Base-by-base conservation (phyloP, 92 coral and sea anemone species). In the Bergia puertoricense region DNA sequence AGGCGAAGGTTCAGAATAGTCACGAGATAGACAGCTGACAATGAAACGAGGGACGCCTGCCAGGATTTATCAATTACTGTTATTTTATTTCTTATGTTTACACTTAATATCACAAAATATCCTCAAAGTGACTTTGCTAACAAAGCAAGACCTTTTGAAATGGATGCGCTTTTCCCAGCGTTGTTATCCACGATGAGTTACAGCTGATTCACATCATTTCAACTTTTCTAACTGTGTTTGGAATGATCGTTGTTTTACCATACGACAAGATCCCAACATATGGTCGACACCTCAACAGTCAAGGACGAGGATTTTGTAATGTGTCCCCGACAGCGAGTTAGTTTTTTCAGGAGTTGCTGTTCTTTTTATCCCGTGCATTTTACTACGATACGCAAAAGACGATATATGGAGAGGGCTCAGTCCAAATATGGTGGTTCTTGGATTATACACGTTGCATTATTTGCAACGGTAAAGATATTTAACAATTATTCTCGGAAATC, bases 321-420 rank as follows among this genome's bases (percentile, higher is more conserved):
- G 90, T 95, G 30, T 66, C 88, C 30, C 86, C 93, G 18, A 90
- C 86, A 44, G 43, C 94, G 22, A 96, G 96, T n/a, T 97, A 98
- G 99, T 81, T 95, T 79, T 81, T 91, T 9, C 98, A 97, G 54
- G 98, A 95, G 57, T 51, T 91, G 6, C 99, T 98, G 0, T 86
- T 95, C 48, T 94, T 82, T 80, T 92, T 15, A 45, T 95, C 2
- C 99, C 99, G 6, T 93, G 93, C 86, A 74, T 89, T 14, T 68
- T 89, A 85, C 78, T 95, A 6, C 72, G 84, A 66, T 75, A 80
- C 81, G 89, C 94, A 23, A 87, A 77, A 56, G 79, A 85, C 43
- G 92, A 91, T n/a, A 20, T 86, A 65, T 41, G 89, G 42, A 66
- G 44, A n/a, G 93, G 88, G 20, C 16, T 88, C 72, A 90, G 92